Percentiles rank a stretch among this genome's conserved stretches.
Conservation (phyloP, 2,888 invertebrate genomes). For the Lobophora halterata region DNA sequence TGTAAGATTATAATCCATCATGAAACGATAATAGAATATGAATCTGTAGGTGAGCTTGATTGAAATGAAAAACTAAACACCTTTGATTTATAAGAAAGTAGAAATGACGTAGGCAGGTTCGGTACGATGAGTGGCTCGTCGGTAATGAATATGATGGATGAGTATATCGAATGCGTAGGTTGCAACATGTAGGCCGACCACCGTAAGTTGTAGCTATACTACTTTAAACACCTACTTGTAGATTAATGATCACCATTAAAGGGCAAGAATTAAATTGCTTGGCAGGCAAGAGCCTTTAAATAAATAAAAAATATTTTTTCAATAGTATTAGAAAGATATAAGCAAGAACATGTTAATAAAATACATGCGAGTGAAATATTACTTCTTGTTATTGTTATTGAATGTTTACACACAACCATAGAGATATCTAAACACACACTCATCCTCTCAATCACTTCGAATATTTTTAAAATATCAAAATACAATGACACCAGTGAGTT, state of each 20-base stretch:
- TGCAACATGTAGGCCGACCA: constrained; percentile 54
- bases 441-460: constrained; percentile 22
- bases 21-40: constrained; percentile 32
- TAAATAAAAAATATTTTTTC: constrained; percentile 19
- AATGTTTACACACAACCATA: constrained; percentile 10
- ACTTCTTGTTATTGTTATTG: constrained; percentile 13
- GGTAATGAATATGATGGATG: constrained; percentile 65
- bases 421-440: constrained; percentile 25
- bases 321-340: constrained; percentile 3
- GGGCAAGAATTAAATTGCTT: constrained; percentile 34
- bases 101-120: constrained; percentile 18
- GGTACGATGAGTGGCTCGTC: constrained; percentile 44
- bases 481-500: constrained; percentile 32
- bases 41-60: constrained; percentile 34
- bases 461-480: constrained; percentile 26
- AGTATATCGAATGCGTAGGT: constrained; percentile 63
- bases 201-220: no score
- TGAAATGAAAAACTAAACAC: constrained; percentile 32
- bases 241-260: constrained; percentile 51
- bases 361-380: constrained; percentile 1
- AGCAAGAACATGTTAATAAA: constrained; percentile 3
- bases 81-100: constrained; percentile 24
- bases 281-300: constrained; percentile 21
- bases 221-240: constrained; percentile 59
- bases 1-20: constrained; percentile 23